phyloP scores from a whole-genome alignment of 92 coral and sea anemone species.

The Pocillopora meandrina region DNA sequence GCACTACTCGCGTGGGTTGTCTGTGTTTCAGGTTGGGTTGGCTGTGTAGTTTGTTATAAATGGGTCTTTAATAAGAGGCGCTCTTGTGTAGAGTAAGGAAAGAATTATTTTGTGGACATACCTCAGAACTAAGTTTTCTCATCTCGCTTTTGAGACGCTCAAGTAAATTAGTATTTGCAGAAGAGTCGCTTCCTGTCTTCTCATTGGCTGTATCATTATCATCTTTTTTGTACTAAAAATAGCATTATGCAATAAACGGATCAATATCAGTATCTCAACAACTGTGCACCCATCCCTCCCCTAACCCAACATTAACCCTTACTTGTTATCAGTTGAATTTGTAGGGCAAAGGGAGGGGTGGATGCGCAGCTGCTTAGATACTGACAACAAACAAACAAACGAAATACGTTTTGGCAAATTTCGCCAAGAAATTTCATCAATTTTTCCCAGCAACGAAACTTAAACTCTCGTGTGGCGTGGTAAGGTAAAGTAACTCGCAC shows the following conservation, averaged over 20 bases:
- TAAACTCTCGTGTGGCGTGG: too few species aligned
- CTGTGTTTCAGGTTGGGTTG: not conserved
- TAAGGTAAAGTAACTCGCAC: too few species aligned
- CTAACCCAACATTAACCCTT: too few species aligned
- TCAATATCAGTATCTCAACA: not conserved
- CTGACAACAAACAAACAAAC: too few species aligned
- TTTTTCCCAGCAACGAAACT: too few species aligned
- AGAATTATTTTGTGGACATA: not conserved
- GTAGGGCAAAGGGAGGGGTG: not conserved
- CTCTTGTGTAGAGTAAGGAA: not conserved
- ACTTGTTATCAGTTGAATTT: too few species aligned
- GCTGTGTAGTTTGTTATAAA: too few species aligned
- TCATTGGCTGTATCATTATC: constrained; percentile 4
- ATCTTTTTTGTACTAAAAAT: constrained; percentile 31
- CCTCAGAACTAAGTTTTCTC: constrained; percentile 32
- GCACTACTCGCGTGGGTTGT: not conserved
- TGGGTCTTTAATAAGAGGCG: not conserved
- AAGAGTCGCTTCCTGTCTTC: not conserved
- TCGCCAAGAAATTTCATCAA: too few species aligned
- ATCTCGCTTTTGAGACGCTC: constrained; percentile 39
- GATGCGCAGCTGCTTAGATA: not conserved
- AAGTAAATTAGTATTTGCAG: constrained; percentile 7
- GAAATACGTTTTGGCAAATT: too few species aligned
- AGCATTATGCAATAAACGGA: not conserved
- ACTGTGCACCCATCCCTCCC: too few species aligned